Conservation (phyloP, 2,888 invertebrate species). For the Oscheius onirici region DNA sequence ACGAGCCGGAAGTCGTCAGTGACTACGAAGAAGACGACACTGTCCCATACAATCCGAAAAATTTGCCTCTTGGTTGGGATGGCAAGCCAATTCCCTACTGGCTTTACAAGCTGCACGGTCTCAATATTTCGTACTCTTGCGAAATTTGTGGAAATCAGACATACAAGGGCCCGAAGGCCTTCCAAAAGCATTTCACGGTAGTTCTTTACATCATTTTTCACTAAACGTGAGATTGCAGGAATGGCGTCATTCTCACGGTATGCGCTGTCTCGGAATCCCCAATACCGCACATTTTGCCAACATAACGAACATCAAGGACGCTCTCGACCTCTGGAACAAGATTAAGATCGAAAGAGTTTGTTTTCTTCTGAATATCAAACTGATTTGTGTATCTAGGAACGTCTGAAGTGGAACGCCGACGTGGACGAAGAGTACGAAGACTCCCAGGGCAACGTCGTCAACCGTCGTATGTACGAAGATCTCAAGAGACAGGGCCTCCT, state of each 20-base stretch:
- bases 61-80: conserved; percentile 87
- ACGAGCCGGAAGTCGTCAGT: conserved; percentile 72
- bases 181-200: conserved; percentile 95
- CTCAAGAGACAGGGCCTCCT: conserved; percentile 95
- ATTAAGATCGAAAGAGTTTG: conserved; percentile 87
- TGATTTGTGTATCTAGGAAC: conserved; percentile 76
- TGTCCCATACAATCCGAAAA: conserved; percentile 99
- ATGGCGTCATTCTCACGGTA: conserved; percentile 84
- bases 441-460: conserved; percentile 96
- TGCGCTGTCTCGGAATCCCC: conserved; percentile 97
- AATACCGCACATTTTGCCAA: conserved; percentile 99
- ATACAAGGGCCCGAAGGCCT: conserved; percentile 98
- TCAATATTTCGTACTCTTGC: conserved; percentile 98
- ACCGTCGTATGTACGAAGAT: conserved; percentile 97
- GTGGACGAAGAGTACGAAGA: conserved; percentile 94
- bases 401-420: conserved; percentile 40
- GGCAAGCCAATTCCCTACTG: conserved; percentile 73
- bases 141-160: conserved; percentile 93
- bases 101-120: conserved; percentile 92
- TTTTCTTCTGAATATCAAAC: background rate
- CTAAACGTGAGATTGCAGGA: conserved; percentile 73
- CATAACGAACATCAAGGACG: conserved; percentile 82
- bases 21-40: conserved; percentile 81
- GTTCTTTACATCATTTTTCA: background rate
- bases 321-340: conserved; percentile 89